Percentiles rank a stretch among this genome's conserved stretches.
phyloP scores from a whole-genome alignment of 2,797 vertebrate species.

The Halcyon badia region DNA sequence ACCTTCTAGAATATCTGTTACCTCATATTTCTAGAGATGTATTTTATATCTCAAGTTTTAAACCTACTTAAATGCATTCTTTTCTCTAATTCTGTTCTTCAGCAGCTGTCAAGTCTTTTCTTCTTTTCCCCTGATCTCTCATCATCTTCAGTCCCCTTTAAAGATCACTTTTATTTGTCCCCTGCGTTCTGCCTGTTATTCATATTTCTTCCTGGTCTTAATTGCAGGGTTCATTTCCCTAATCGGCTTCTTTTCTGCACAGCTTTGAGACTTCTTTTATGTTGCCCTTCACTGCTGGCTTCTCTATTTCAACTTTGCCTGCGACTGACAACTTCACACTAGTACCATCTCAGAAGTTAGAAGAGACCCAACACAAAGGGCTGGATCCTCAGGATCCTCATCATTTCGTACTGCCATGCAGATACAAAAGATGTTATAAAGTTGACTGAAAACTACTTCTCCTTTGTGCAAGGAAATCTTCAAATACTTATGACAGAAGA shows the following conservation, averaged over 20 bases:
- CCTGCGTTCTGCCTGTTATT: neutral
- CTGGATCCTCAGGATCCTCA: neutral
- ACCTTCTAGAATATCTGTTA: neutral
- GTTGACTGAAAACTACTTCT: neutral
- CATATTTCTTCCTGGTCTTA: constrained; percentile 1
- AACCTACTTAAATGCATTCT: neutral
- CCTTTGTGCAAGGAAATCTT: neutral
- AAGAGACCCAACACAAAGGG: neutral
- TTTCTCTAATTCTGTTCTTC: neutral
- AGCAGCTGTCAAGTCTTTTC: neutral
- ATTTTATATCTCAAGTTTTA: neutral
- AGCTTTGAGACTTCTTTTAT: neutral
- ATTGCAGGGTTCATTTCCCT: neutral
- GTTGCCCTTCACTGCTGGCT: neutral
- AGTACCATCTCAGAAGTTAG: neutral
- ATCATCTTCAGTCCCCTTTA: neutral
- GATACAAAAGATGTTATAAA: neutral
- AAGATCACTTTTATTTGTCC: neutral
- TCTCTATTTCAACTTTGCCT: neutral
- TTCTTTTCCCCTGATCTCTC: neutral
- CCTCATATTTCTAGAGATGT: neutral
- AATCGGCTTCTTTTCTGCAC: neutral
- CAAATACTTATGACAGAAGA: neutral
- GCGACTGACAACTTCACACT: neutral
- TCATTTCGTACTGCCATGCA: neutral